Conservation (phyloP, 2,797 vertebrate genomes). For the Hyperoplus lanceolatus region DNA sequence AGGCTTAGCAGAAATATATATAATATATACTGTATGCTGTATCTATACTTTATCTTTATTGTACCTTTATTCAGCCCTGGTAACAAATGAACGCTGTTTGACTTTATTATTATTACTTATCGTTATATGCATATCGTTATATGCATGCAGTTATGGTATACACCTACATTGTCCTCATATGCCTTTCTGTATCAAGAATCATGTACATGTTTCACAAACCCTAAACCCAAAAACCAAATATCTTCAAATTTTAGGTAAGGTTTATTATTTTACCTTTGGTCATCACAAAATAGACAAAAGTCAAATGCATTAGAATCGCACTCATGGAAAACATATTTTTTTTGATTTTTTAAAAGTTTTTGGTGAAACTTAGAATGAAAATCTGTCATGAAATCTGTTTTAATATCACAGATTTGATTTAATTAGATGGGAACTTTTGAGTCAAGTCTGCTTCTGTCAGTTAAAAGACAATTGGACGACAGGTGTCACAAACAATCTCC, state of each 20-base stretch:
- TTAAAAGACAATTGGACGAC: slow-evolving; percentile 11
- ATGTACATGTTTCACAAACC: neutral
- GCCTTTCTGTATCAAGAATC: neutral
- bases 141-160: neutral
- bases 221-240: neutral
- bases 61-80: slow-evolving; percentile 2
- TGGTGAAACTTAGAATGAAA: slow-evolving; percentile 5
- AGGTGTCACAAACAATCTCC: neutral
- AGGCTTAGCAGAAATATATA: slow-evolving; percentile 1
- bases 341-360: slow-evolving; percentile 3
- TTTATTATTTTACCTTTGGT: neutral
- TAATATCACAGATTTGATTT: slow-evolving; percentile 21
- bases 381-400: slow-evolving; percentile 8
- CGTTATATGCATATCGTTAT: neutral
- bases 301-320: neutral
- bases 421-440: slow-evolving; percentile 16
- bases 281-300: neutral
- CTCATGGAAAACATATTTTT: neutral
- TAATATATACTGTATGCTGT: neutral
- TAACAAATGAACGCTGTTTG: neutral
- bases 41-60: neutral
- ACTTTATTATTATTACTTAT: neutral
- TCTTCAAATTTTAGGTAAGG: neutral
- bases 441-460: slow-evolving; percentile 6
- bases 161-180: neutral